These are phyloP conservation scores for Augochlora pura DNA, from an alignment of 1,140 invertebrate genomes.

Conservation along the genomic window DNA sequence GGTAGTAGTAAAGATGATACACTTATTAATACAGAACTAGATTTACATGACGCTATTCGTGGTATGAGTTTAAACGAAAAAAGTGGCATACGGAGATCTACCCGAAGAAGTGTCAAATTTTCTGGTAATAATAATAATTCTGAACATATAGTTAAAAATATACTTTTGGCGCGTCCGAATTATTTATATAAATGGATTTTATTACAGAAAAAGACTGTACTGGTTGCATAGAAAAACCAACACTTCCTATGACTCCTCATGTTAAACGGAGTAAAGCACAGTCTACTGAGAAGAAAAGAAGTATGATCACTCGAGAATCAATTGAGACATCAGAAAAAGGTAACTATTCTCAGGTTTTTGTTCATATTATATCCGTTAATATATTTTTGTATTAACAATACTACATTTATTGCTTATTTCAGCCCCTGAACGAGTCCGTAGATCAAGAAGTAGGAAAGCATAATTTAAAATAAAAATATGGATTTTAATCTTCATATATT, in stretches of 20 bases:
- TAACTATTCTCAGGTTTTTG: slow-evolving; percentile 25
- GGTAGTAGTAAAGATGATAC: background rate
- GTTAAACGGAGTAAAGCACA: slow-evolving; percentile 21
- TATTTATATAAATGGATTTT: slow-evolving; percentile 13
- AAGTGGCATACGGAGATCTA: slow-evolving; percentile 22
- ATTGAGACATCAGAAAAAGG: slow-evolving; percentile 43
- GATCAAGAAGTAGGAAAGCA: slow-evolving; percentile 1
- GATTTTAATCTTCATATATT: too few species aligned
- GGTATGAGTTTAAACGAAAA: slow-evolving; percentile 3
- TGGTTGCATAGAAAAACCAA: slow-evolving; percentile 49
- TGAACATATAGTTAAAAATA: slow-evolving; percentile 2
- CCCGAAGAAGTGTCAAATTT: slow-evolving; percentile 59
- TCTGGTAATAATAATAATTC: slow-evolving; percentile 36
- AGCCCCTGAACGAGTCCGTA: slow-evolving; percentile 37
- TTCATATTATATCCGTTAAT: background rate
- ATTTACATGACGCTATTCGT: background rate
- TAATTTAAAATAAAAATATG: too few species aligned
- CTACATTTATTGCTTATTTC: slow-evolving; percentile 19
- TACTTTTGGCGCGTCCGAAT: slow-evolving; percentile 9
- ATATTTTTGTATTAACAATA: background rate
- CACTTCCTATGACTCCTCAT: slow-evolving; percentile 56
- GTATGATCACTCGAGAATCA: slow-evolving; percentile 25
- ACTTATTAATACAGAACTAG: background rate
- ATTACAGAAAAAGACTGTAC: slow-evolving; percentile 39
- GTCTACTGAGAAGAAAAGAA: slow-evolving; percentile 24